Evolutionary conservation across 2,888 invertebrate genomes (phyloP), one percentile per base, ranked within the genome.

Genomic region (Apamea sordens): DNA sequence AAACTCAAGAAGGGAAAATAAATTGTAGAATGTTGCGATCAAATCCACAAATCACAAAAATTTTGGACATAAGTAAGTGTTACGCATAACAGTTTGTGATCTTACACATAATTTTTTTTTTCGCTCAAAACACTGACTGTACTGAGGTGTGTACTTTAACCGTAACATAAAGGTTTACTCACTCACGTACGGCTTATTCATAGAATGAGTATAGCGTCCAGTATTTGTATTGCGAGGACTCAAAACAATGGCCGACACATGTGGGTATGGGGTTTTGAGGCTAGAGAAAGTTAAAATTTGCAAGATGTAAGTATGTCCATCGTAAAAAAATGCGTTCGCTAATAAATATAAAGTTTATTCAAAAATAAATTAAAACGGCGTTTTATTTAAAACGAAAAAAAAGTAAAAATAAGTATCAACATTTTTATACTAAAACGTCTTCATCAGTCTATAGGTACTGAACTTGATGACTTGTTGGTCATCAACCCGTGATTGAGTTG

Each of bases 271-370:
- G 96, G 96, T 97, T 96, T 94, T 93, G 95, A 95, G 97, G 96
- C 95, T 96, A 96, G 96, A 97, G 96, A 97, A 97, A 97, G 96
- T 96, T 93, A 94, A 95, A 94, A 94, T 95, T 94, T 92, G 93
- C 94, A 93, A 94, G 92, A 94, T 93, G 93, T 93, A 59, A 59
- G n/a, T 59, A 59, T 82, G 93, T 93, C 89, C 92, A 90, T 88
- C 81, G 90, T 90, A 88, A 91, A 91, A 75, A 91, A 91, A 89
- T 85, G 79, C 81, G 75, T 91, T 89, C 86, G 87, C 86, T 89
- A 91, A 91, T 91, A 91, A 89, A 89, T 87, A 88, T 86, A 79
- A 85, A 87, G 77, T 68, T 81, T 74, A 82, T 73, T 82, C 36
- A 24, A n/a, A 21, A 32, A 53, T 21, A 67, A 5, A 13, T 63